Evolutionary conservation across 2,113 vertebrate species (phyloP), one percentile per base, ranked within the genome.

Genomic region (Zapornia atra): DNA sequence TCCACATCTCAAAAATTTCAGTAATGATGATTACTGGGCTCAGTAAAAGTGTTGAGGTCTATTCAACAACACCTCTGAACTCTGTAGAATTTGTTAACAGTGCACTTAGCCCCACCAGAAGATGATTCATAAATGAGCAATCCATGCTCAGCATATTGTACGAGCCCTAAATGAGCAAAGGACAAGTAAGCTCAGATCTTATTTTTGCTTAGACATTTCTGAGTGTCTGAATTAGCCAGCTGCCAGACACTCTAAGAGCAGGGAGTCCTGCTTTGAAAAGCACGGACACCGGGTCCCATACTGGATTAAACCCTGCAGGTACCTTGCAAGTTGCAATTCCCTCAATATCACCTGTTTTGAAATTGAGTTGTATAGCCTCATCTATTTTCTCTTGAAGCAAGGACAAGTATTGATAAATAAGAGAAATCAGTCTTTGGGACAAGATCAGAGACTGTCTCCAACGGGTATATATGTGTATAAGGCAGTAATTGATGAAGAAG

Each of bases 381-480:
- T 31, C 11, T 72, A 16, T 91, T 73, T 84, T 21, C 15, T 78
- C 56, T 36, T 56, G 65, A 63, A 84, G 34, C 0, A 3, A 84
- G 38, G 20, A 20, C 44, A 73, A 3, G 6, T 25, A 26, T 21
- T 54, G 34, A 73, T 22, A 84, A 81, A 75, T 26, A 79, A 40
- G 9, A 46, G 6, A 84, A 91, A 81, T 78, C 68, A 56, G 26
- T 36, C 40, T 44, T 44, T 17, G 31, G 31, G 34, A 36, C 26
- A 87, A 89, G 84, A 69, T 33, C n/a, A 59, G 19, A 83, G 15
- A 18, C 18, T 36, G 53, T 26, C 20, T 84, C 10, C 53, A 34
- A 19, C 44, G 18, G 4, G 3, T 29, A 25, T 17, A 46, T 0
- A 3, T 4, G 4, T 33, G 5, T 64, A 40, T 82, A 68, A 7